Evolutionary conservation across 2,888 invertebrate species (phyloP), one percentile per base, ranked within the genome.

Genomic region (Eupithecia insigniata): DNA sequence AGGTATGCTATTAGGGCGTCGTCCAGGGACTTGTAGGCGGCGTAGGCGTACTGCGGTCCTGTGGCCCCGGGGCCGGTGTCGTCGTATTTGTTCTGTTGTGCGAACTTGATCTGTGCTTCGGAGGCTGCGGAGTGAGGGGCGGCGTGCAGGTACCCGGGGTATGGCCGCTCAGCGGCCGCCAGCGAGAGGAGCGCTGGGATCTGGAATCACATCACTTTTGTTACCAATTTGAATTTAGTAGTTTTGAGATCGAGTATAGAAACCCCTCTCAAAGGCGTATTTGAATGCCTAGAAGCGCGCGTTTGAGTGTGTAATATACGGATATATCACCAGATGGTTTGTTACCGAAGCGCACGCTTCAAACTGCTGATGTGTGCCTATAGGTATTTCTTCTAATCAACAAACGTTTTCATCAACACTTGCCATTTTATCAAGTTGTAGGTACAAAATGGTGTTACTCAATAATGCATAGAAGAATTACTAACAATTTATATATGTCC

Each of bases 1-100:
- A 91, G 70, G 77, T 89, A 93, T 1, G 85, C 88, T 16, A 92
- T 51, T 0, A 93, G 73, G 0, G 92, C 93, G 0, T 92, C 92
- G 30, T 92, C 91, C 7, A 93, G 69, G 28, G 78, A 90, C 30
- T 84, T 88, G 82, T 89, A 92, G 0, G 90, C 91, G 30, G 85
- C 85, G 84, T 90, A 92, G 0, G 93, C 94, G 71, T 80, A 83
- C 67, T 89, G 89, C 0, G 83, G 87, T 1, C 79, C 73, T 30
- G 88, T 89, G 0, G 92, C 90, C 6, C 92, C 93, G 0, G 94
- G 94, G 8, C 94, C 94, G 0, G 94, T 94, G 79, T 92, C 86
- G 74, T 94, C 94, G 73, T 91, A 94, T 76, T 90, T 89, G 84
- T 91, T 94, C 62, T 94, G 92, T 30, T 89, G 72, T 16, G 94